Evolutionary conservation across 2,797 vertebrate genomes (phyloP).

Genomic region (Lemur catta): DNA sequence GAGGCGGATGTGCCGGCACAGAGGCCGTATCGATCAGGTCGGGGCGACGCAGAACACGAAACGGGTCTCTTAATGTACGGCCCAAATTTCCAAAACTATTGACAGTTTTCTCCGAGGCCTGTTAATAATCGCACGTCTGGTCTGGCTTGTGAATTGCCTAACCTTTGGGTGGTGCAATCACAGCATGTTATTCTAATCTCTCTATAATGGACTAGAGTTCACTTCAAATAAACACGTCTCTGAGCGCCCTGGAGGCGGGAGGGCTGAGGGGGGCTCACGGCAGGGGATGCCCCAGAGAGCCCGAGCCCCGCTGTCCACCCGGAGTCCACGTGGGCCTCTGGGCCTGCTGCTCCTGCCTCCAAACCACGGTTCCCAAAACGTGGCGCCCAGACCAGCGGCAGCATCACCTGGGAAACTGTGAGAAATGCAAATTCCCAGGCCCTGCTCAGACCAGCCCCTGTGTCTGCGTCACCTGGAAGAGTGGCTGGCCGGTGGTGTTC

Average conservation of each 20-base stretch:
- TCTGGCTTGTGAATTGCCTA: conserved; percentile 51
- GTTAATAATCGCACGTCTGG: conserved; percentile 49
- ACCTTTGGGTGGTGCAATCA: conserved; percentile 52
- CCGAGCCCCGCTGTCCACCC: background rate
- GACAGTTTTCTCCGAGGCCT: conserved; percentile 46
- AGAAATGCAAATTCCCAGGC: background rate
- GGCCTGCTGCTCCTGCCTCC: background rate
- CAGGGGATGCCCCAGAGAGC: background rate
- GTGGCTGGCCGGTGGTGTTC: background rate
- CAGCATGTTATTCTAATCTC: conserved; percentile 64
- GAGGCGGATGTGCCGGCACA: background rate
- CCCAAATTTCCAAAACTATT: conserved; percentile 44
- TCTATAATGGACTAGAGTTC: conserved; percentile 61
- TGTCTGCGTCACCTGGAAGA: background rate
- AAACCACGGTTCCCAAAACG: background rate
- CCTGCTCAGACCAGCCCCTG: background rate
- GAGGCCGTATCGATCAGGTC: background rate
- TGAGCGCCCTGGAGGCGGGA: background rate
- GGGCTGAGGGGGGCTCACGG: background rate
- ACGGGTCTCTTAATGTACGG: background rate
- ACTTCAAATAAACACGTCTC: conserved; percentile 45
- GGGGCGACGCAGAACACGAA: background rate
- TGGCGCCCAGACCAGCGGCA: background rate
- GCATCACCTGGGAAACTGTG: background rate
- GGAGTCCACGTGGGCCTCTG: background rate